Evolutionary conservation across 92 coral and sea anemone genomes (phyloP).

Genomic region (Siderastrea siderea): DNA sequence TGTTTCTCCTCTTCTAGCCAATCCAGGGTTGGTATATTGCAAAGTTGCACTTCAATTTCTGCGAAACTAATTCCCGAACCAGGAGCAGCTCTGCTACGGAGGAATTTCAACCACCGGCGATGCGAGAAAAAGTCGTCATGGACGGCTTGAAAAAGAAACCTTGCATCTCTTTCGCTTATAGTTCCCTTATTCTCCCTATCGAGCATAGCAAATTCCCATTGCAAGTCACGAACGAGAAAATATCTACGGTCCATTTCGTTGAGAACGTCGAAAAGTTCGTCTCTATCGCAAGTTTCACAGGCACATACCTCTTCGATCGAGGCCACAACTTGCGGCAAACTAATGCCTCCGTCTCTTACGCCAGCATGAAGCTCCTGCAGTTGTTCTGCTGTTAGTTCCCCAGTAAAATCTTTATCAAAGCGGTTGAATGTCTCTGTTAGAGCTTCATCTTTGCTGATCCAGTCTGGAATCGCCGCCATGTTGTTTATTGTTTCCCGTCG

Average conservation of each 20-base stretch:
- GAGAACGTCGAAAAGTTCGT: constrained; percentile 90
- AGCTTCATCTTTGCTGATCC: constrained; percentile 88
- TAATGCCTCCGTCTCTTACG: constrained; percentile 91
- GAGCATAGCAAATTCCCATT: constrained; percentile 97
- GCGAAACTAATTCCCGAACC: constrained; percentile 97
- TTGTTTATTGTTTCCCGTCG: constrained; percentile 66
- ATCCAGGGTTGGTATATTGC: constrained; percentile 93
- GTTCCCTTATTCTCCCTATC: constrained; percentile 95
- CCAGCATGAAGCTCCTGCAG: constrained; percentile 84
- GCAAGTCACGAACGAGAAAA: constrained; percentile 91
- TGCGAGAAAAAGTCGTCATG: constrained; percentile 97
- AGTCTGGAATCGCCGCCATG: constrained; percentile 89
- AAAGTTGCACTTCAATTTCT: constrained; percentile 96
- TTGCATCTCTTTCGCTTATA: constrained; percentile 90
- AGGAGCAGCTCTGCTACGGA: constrained; percentile 94
- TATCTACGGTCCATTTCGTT: constrained; percentile 99
- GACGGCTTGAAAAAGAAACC: constrained; percentile 96
- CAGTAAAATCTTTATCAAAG: constrained; percentile 81
- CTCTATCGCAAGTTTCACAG: constrained; percentile 90
- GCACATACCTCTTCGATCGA: constrained; percentile 91
- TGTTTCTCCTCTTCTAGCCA: constrained; percentile 97
- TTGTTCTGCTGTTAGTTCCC: constrained; percentile 91
- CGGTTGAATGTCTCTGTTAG: constrained; percentile 79
- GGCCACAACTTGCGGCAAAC: constrained; percentile 90
- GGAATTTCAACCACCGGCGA: constrained; percentile 91